Evolutionary conservation across 2,113 vertebrate species (phyloP), one percentile per base, ranked within the genome.

Genomic region (Corythaeola cristata): DNA sequence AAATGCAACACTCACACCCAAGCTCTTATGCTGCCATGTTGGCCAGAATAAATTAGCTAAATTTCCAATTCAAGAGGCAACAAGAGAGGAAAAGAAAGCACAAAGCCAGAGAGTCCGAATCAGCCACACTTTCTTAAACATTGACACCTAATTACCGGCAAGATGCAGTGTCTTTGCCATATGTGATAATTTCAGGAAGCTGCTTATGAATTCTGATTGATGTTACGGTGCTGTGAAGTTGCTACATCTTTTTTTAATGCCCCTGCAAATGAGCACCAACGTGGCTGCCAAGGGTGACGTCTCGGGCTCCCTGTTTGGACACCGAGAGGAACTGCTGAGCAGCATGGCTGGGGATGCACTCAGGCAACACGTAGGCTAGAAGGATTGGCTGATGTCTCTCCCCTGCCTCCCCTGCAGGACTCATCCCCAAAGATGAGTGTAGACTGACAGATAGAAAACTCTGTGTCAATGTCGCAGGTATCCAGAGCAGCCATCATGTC

Each of bases 291-390:
- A 53, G 55, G 33, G 4, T 4, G 4, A 8, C 32, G 49, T 32
- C 27, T 41, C 0, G 1, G 58, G 27, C 37, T 83, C 35, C 35
- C 22, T 26, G 9, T 47, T 18, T 45, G 41, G 67, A 37, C 32
- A 28, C 5, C 0, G 6, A 60, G 24, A 74, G 28, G 30, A 58
- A n/a, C n/a, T 67, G 41, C 56, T 33, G 47, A 82, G 78, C 49
- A 26, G 59, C 37, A 5, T 5, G 7, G 35, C 58, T 28, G 12
- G 44, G 26, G 50, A 24, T 30, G 60, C 16, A 12, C 14, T 15
- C 12, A 55, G 13, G 4, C 35, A 69, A 19, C 52, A 10, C 0
- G 0, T 7, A 18, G 10, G 22, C 27, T 24, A 1, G 18, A 14
- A 17, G 37, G 24, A 12, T 52, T 5, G 2, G 19, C 24, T n/a